These are phyloP conservation scores for Paedocypris sp. DNA, from an alignment of 2,113 vertebrate genomes.

Conservation along the genomic window DNA sequence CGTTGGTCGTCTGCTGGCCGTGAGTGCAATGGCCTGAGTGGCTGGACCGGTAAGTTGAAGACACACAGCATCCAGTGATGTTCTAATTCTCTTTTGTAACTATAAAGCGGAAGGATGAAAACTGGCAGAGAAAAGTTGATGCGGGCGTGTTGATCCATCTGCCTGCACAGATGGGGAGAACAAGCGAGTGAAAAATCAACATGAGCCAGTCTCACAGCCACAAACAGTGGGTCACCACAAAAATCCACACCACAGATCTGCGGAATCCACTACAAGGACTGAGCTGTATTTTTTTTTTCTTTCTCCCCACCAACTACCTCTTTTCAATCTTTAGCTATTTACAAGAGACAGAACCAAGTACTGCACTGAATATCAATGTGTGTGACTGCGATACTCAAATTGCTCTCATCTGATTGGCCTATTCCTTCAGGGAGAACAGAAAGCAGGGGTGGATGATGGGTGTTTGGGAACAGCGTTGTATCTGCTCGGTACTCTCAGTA, in stretches of 20 bases:
- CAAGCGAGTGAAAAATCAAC: constrained; percentile 11
- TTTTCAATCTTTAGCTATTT: constrained; percentile 45
- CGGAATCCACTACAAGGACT: background rate
- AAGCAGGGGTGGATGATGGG: constrained; percentile 34
- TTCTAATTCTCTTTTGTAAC: constrained; percentile 15
- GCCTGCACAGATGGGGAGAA: constrained; percentile 37
- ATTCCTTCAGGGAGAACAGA: constrained; percentile 56
- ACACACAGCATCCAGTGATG: background rate
- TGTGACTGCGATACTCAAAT: constrained; percentile 65
- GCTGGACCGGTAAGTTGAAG: background rate
- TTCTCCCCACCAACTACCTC: constrained; percentile 5
- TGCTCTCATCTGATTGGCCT: constrained; percentile 63
- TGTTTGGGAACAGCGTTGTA: constrained; percentile 16
- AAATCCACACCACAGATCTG: constrained; percentile 4
- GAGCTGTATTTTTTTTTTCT: background rate
- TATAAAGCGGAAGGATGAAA: constrained; percentile 21
- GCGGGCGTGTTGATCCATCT: constrained; percentile 36
- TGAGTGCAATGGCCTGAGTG: background rate
- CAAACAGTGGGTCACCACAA: constrained; percentile 16
- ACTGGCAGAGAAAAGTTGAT: constrained; percentile 20
- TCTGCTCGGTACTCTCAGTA: constrained; percentile 38
- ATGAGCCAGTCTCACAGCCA: constrained; percentile 2
- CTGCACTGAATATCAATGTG: constrained; percentile 49
- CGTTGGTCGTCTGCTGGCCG: too few relatives aligned
- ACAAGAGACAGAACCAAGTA: constrained; percentile 45